Percentiles rank a stretch among this genome's conserved stretches.
Conservation (phyloP, 2,888 invertebrate genomes). For the Cheilosia scutellata region DNA sequence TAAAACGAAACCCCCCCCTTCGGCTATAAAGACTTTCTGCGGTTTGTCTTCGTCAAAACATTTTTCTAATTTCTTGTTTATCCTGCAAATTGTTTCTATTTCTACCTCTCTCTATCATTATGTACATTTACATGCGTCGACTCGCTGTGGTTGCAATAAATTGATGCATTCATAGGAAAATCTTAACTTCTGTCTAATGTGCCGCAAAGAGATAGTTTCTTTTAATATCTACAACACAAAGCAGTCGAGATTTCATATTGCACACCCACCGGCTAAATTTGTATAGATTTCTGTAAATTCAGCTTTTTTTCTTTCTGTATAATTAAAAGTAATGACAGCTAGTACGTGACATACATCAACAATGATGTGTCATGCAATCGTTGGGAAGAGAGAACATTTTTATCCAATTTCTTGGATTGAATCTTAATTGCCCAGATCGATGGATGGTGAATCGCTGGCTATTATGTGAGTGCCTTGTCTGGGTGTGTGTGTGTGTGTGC, state of each 20-base stretch:
- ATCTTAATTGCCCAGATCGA: constrained; percentile 69
- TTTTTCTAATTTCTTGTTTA: constrained; percentile 8
- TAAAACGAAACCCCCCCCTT: constrained; percentile 3
- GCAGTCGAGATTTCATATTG: background rate
- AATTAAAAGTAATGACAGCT: constrained; percentile 74
- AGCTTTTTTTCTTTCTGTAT: constrained; percentile 29
- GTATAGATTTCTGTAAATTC: constrained; percentile 21
- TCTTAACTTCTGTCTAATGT: constrained; percentile 3
- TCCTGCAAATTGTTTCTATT: background rate
- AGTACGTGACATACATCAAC: constrained; percentile 66
- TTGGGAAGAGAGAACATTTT: constrained; percentile 13
- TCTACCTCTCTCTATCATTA: constrained; percentile 9
- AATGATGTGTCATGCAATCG: constrained; percentile 53
- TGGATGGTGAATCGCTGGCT: constrained; percentile 14
- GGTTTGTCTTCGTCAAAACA: constrained; percentile 40
- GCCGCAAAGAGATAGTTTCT: background rate
- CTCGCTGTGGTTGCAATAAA: constrained; percentile 37
- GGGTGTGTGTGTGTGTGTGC: constrained; percentile 3
- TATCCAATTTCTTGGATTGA: constrained; percentile 71
- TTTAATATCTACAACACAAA: constrained; percentile 2
- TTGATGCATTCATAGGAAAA: constrained; percentile 47
- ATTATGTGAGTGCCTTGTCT: background rate
- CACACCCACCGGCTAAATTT: constrained; percentile 54
- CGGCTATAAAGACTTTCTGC: constrained; percentile 33
- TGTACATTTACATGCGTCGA: constrained; percentile 45